Conservation (phyloP, 1,140 invertebrate species). For the Samia ricini region DNA sequence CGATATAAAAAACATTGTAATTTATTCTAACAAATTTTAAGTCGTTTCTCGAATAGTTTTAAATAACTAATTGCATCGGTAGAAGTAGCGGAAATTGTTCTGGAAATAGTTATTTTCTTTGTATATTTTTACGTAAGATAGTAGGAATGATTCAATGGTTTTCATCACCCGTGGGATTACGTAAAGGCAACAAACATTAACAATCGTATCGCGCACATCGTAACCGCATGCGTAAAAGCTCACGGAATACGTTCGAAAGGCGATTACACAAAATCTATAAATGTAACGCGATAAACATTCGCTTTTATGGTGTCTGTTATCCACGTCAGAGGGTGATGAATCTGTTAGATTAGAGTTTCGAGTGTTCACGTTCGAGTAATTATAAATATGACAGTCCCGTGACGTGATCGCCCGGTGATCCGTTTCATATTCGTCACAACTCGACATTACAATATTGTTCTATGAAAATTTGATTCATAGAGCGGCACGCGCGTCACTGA, state of each 20-base stretch:
- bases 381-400: slow-evolving; percentile 58
- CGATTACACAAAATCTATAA: slow-evolving; percentile 47
- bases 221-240: slow-evolving; percentile 32
- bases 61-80: neutral
- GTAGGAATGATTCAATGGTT: slow-evolving; percentile 7
- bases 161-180: slow-evolving; percentile 11
- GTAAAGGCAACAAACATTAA: slow-evolving; percentile 6
- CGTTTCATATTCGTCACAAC: slow-evolving; percentile 25
- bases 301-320: slow-evolving; percentile 28
- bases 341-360: slow-evolving; percentile 57
- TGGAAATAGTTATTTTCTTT: slow-evolving; percentile 1
- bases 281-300: slow-evolving; percentile 49
- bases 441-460: slow-evolving; percentile 39
- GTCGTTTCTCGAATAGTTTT: neutral
- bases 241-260: slow-evolving; percentile 37
- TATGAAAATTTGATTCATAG: slow-evolving; percentile 12
- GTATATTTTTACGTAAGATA: neutral
- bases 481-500: slow-evolving; percentile 43
- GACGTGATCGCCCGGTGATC: slow-evolving; percentile 32
- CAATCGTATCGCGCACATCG: slow-evolving; percentile 14
- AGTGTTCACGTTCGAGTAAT: slow-evolving; percentile 49
- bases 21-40: neutral
- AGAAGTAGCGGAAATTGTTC: neutral
- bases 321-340: slow-evolving; percentile 58
- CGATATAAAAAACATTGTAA: neutral